These are phyloP conservation scores for Sceloporus undulatus DNA, from an alignment of 2,113 vertebrate species.

Conservation along the genomic window DNA sequence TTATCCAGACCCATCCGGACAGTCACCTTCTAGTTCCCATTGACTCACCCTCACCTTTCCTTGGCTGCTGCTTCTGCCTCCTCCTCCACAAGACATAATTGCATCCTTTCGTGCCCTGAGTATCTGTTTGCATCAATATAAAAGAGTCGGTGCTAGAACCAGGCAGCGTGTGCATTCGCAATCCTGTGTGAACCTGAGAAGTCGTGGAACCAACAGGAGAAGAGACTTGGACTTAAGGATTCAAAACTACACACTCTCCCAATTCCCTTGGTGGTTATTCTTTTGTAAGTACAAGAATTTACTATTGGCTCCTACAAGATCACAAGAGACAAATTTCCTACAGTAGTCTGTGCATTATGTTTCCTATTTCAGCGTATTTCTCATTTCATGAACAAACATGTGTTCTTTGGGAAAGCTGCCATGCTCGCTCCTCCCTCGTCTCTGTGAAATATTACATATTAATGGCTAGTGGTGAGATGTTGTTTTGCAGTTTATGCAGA, in stretches of 20 bases:
- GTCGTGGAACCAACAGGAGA: neutral
- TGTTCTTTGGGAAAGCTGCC: neutral
- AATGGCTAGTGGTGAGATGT: neutral
- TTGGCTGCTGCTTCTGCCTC: neutral
- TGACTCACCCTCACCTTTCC: neutral
- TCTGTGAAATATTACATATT: accelerated
- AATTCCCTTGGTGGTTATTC: neutral
- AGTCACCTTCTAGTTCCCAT: neutral
- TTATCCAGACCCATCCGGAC: neutral
- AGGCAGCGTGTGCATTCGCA: neutral
- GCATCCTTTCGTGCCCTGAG: neutral
- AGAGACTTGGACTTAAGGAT: neutral
- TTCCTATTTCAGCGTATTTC: neutral
- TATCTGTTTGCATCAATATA: neutral
- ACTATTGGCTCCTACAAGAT: neutral
- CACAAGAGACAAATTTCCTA: neutral
- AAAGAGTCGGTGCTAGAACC: neutral
- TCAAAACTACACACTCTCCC: neutral
- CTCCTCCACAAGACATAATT: neutral
- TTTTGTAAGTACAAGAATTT: neutral
- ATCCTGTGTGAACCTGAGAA: accelerated
- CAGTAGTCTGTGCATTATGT: neutral
- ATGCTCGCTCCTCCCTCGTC: neutral
- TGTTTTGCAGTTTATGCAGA: neutral
- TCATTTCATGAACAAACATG: neutral